Evolutionary conservation across 2,888 invertebrate genomes (phyloP), one percentile per base, ranked within the genome.

Genomic region (Drosophila longiperda): DNA sequence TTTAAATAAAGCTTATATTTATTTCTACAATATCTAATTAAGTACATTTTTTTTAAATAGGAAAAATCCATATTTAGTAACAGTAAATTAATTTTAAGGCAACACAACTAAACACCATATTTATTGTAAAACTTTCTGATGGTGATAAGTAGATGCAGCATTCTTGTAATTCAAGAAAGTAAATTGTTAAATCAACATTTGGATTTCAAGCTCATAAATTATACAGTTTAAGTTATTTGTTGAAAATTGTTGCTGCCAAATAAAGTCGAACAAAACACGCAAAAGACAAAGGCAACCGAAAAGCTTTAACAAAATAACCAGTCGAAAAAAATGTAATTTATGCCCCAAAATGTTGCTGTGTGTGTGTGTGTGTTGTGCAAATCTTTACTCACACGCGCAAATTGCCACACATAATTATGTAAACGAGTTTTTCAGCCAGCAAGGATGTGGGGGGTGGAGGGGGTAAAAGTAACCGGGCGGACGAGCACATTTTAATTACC

Each of bases 391-490:
- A 75, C 75, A 81, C 78, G 75, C 79, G 69, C 80, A 89, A 87
- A 89, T 83, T 88, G 89, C 78, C 90, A 80, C 90, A 90, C 90
- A 88, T 88, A 90, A 90, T 90, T 88, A 87, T 86, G 84, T 75
- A 86, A 88, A 86, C 84, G 82, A 86, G 71, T 86, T 83, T 75
- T 58, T 36, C 34, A 36, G 17, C 26, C 17, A 5, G 26, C n/a
- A 38, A 17, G 32, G 32, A 29, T 29, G n/a, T 26, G 26, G 26
- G 1, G 29, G 29, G 0, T 29, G 55, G 15, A 34, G 11, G 17
- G 1, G 8, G 40, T 50, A 26, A 48, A 40, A 38, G 29, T 66
- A 57, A 32, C 48, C 26, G 67, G 65, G 58, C 48, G 55, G 66
- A 71, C 73, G 68, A 70, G 71, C 74, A 88, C 87, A 90, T 88